Evolutionary conservation across 2,888 invertebrate species (phyloP).

Genomic region (Rhagophthalmus giganteus): DNA sequence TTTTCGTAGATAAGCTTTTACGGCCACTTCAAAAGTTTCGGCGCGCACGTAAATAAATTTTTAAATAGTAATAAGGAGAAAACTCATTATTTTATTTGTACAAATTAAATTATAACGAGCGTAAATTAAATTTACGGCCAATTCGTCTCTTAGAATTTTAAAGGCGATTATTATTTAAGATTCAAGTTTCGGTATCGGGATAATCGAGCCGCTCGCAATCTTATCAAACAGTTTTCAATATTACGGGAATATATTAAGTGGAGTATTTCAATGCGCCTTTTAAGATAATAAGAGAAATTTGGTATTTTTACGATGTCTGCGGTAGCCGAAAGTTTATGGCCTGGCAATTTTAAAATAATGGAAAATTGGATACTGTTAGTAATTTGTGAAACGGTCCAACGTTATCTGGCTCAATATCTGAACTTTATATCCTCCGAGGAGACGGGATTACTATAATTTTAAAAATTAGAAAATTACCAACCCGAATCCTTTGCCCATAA

Average conservation of each 20-base stretch:
- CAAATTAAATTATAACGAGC: too few species aligned
- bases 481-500: constrained; percentile 22
- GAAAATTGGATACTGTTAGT: constrained; percentile 35
- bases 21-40: too few species aligned
- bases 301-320: constrained; percentile 25
- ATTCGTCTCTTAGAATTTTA: too few species aligned
- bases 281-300: constrained; percentile 21
- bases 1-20: too few species aligned
- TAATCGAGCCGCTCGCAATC: too few species aligned
- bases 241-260: not conserved
- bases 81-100: too few species aligned
- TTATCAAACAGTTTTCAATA: too few species aligned
- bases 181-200: too few species aligned
- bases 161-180: too few species aligned
- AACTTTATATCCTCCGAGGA: constrained; percentile 34
- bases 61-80: too few species aligned
- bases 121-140: too few species aligned
- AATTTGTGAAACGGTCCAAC: constrained; percentile 32
- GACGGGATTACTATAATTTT: constrained; percentile 39
- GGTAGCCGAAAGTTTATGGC: constrained; percentile 34
- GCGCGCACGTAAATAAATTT: too few species aligned
- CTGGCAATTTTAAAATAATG: constrained; percentile 38
- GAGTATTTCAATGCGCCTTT: not conserved
- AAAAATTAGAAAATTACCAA: constrained; percentile 40
- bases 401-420: constrained; percentile 28